phyloP scores from a whole-genome alignment of 2,113 vertebrate genomes.

The Nipponia nippon region DNA sequence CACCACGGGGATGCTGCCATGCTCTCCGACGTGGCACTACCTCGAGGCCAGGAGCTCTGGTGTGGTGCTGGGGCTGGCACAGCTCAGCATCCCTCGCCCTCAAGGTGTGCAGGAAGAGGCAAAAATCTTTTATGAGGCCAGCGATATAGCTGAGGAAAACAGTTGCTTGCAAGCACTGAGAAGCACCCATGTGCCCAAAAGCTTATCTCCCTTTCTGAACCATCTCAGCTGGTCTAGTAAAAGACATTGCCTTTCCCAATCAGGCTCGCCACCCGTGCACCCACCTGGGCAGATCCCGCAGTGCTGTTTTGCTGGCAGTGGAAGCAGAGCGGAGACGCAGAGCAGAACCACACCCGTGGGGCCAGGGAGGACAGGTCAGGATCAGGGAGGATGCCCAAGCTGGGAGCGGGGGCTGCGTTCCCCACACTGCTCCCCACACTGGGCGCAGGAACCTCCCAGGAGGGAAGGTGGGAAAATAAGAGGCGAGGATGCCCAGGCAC shows the following conservation, averaged over 20 bases:
- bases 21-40: rapidly evolving
- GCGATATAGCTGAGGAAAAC: rapidly evolving
- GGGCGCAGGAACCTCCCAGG: rapidly evolving
- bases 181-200: not conserved
- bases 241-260: not conserved
- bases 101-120: not conserved
- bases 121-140: not conserved
- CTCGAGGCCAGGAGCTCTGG: rapidly evolving
- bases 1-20: not conserved
- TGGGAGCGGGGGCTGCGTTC: rapidly evolving
- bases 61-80: rapidly evolving
- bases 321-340: not conserved
- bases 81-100: not conserved
- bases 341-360: not conserved
- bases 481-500: not conserved
- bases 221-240: not conserved
- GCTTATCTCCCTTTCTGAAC: not conserved
- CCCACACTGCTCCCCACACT: not conserved
- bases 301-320: rapidly evolving
- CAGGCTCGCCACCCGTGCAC: rapidly evolving
- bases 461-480: not conserved
- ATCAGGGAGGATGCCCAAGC: not conserved
- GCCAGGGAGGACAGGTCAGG: not conserved
- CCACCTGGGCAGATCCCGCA: not conserved
- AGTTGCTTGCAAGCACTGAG: not conserved